Percentiles rank a stretch among this genome's conserved stretches.
These are phyloP conservation scores for Fragum sueziense DNA, from an alignment of 2,888 invertebrate species.

Conservation along the genomic window DNA sequence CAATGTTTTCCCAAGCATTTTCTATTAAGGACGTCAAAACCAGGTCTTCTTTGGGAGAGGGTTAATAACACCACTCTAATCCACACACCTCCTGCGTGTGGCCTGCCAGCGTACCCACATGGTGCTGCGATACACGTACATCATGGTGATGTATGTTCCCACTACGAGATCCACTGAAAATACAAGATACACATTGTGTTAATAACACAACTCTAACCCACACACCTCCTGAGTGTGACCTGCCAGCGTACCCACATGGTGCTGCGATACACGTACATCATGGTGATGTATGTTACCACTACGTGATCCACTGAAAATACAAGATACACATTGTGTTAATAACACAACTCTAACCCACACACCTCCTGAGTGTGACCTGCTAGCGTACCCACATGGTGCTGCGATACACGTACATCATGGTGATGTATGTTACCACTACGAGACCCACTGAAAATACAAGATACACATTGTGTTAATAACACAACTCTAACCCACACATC, in stretches of 20 bases:
- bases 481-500: slow-evolving; percentile 98
- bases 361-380: slow-evolving; percentile 88
- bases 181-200: not conserved
- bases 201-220: slow-evolving; percentile 98
- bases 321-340: too few species aligned
- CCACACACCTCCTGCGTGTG: slow-evolving; percentile 92
- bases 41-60: too few species aligned
- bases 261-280: slow-evolving; percentile 95
- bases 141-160: slow-evolving; percentile 97
- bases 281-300: slow-evolving; percentile 96
- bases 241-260: slow-evolving; percentile 88
- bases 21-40: too few species aligned
- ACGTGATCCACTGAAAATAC: slow-evolving; percentile 89
- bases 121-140: slow-evolving; percentile 93
- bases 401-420: slow-evolving; percentile 95
- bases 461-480: too few species aligned
- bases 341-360: slow-evolving; percentile 98
- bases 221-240: slow-evolving; percentile 90
- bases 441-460: slow-evolving; percentile 88
- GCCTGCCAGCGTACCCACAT: slow-evolving; percentile 87
- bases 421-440: slow-evolving; percentile 95
- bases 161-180: slow-evolving; percentile 89
- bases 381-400: slow-evolving; percentile 90
- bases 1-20: too few species aligned
- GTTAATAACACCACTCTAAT: slow-evolving; percentile 98